Base-by-base conservation (phyloP, 2,113 vertebrate species). In the Sarotherodon lohbergeri region DNA sequence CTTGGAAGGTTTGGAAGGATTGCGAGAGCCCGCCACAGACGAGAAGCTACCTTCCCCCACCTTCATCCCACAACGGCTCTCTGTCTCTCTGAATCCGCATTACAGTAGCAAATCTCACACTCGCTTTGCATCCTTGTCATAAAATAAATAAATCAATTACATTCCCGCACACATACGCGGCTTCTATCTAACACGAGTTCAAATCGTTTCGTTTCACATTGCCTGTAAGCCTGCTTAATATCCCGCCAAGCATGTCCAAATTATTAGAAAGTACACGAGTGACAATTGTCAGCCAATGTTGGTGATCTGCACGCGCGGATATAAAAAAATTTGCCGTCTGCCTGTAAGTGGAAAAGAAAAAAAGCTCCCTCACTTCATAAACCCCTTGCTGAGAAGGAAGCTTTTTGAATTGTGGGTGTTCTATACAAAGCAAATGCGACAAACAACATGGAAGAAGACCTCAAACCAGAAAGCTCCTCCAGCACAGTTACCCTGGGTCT, bases 1-100 rank as follows among this genome's bases (percentile, higher is more conserved):
- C 94, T 96, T 96, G 95, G 95, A 96, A 95, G 95, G 95, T 95
- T 95, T 94, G 91, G 92, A 94, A 94, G 94, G 95, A 95, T 92
- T 91, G 92, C 81, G 52, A 93, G 86, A 88, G 89, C 87, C 88
- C 61, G 84, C 86, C 91, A 89, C 90, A 89, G 79, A 92, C n/a
- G 80, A 92, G 91, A 89, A 82, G 91, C 89, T 90, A 94, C 93
- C 95, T 92, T 92, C 91, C 94, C 94, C 95, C 94, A 92, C 95
- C 88, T 89, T 91, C 91, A 88, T 92, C 86, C 79, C 50, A 90
- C 88, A 90, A 83, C 89, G 32, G 89, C 94, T 94, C 86, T 85
- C 81, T 4, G 86, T 88, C 87, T 83, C 88, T 86, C 80, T 63
- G 89, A 83, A 95, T 94, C 93, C 81, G 91, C 94, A 95, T 96